Base-by-base conservation (phyloP, 2,113 vertebrate species). In the Ochotona curzoniae region DNA sequence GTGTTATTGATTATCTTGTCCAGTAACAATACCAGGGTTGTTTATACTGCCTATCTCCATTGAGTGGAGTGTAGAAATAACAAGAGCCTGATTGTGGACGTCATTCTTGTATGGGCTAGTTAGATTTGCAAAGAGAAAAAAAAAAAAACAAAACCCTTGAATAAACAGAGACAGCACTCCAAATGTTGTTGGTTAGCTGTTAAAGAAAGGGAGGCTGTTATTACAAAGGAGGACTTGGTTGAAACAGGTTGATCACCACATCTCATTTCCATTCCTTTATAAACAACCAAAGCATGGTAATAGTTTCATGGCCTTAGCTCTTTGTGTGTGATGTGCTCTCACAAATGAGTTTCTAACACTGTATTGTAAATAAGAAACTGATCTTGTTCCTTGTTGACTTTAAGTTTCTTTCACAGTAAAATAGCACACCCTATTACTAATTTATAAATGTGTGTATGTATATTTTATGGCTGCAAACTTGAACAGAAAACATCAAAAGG, bases 111-210 rank as follows among this genome's bases (percentile, higher is more conserved):
- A 89, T 66, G 82, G 83, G 60, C 83, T 1, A 1, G 78, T 84
- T 96, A 89, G 28, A 60, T 94, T 90, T 87, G 49, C 26, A 87
- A 94, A 95, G 66, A 80, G 76, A 75, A 92, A 95, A 44, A 44
- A 44, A 80, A 92, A 95, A 95, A 44, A 44, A 44, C 75, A 92
- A 95, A 87, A 73, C 11, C 20, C 57, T 83, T 93, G 35, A 94
- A 66, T 93, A 96, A 93, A 93, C 78, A 89, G n/a, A 87, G 66
- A 82, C 54, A 82, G 44, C 13, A 28, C 61, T 95, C 47, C 71
- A 91, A 86, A 87, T 73, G 8, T 92, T 73, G 8, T 92, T 96
- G 74, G 17, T 79, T 95, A 93, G 38, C 75, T 93, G 44, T 94
- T 96, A 90, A 83, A 88, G 79, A 94, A 84, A 79, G 75, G 47